Base-by-base conservation (phyloP, 2,888 invertebrate species). In the Blera fallax region DNA sequence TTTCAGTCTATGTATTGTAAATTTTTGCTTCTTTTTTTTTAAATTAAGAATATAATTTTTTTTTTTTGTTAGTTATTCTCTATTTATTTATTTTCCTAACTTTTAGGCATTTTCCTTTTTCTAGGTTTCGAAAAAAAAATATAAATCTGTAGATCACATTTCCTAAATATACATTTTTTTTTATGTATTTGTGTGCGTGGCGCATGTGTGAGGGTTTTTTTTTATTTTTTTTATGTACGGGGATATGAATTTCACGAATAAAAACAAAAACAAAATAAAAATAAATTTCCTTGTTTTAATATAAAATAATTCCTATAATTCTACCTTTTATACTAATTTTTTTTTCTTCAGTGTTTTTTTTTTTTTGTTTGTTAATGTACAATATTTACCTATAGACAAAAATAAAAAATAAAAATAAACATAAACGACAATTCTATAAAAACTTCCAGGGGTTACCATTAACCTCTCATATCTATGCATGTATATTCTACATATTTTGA, bases 1-100 rank as follows among this genome's bases (percentile, higher is more conserved):
- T 78, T 64, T 87, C 87, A 87, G 87, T 87, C 87, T 78, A 78
- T 87, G 52, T 72, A 69, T 87, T 77, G 82, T 87, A 77, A 85
- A 64, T 74, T 70, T 81, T 80, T 84, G 60, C 70, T 67, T 70
- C 48, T 50, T 50, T 64, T 65, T 54, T 48, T 52, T 56, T 70
- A 14, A 54, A 52, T 50, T 34, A 76, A 34, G 27, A 74, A 56
- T 24, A 54, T 54, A 43, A 43, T 52, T 60, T 50, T 29, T 54
- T 52, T 8, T 37, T 6, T 32, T 64, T n/a, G 10, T 37, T 37
- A 37, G 37, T 37, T 56, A 54, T 32, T 69, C 18, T 56, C 14
- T 40, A 56, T 40, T 40, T 43, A 56, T 54, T 40, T 45, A n/a
- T n/a, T 60, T 60, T 70, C 37, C 64, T 72, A 72, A 72, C 40